These are phyloP conservation scores for Sphinx pinastri DNA, from an alignment of 2,888 invertebrate genomes.

Conservation along the genomic window DNA sequence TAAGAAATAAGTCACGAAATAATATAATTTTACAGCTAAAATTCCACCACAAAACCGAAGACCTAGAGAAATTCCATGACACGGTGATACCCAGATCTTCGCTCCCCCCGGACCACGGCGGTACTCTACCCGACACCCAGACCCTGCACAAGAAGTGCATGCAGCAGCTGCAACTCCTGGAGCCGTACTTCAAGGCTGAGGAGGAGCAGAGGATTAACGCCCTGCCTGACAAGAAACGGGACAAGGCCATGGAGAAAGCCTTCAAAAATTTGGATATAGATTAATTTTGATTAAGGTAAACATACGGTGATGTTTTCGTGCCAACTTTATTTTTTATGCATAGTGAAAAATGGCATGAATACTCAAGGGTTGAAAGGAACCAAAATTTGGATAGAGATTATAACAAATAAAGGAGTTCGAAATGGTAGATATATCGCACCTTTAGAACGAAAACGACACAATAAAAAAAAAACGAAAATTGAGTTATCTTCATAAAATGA, in stretches of 20 bases:
- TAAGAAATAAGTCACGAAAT: background rate
- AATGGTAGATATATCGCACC: too few relatives aligned
- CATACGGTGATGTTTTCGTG: too few relatives aligned
- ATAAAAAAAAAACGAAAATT: too few relatives aligned
- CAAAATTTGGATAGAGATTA: too few relatives aligned
- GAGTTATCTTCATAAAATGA: too few relatives aligned
- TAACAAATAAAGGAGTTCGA: too few relatives aligned
- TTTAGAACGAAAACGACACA: too few relatives aligned
- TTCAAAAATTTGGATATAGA: constrained; percentile 89
- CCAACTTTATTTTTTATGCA: too few relatives aligned
- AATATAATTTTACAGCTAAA: constrained; percentile 77
- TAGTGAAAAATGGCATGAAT: too few relatives aligned
- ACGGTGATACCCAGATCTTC: constrained; percentile 82
- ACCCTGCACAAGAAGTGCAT: constrained; percentile 73
- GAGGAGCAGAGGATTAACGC: constrained; percentile 72
- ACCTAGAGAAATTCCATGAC: constrained; percentile 82
- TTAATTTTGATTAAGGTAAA: constrained; percentile 52
- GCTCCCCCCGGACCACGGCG: constrained; percentile 86
- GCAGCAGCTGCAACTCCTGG: constrained; percentile 61
- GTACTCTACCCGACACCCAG: constrained; percentile 79
- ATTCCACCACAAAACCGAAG: constrained; percentile 82
- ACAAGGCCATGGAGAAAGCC: constrained; percentile 86
- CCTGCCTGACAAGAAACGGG: constrained; percentile 70
- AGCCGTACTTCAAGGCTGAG: constrained; percentile 71
- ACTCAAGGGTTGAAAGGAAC: too few relatives aligned